Base-by-base conservation (phyloP, 1,140 invertebrate species). In the Pomacea maculata region DNA sequence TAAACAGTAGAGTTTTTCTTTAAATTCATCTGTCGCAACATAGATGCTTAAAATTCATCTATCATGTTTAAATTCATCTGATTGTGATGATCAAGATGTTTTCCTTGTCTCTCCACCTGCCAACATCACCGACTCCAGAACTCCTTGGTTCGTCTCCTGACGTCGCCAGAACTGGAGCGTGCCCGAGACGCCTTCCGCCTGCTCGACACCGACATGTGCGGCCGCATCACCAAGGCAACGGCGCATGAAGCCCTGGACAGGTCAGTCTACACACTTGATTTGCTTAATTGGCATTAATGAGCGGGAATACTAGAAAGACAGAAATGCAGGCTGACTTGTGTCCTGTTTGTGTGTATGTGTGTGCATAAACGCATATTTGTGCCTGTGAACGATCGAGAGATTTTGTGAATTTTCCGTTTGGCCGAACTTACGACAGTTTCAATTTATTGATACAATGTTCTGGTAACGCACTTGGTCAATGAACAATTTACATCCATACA, bases 201-300 rank as follows among this genome's bases (percentile, higher is more conserved):
- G 9, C 83, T 80, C 61, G 84, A 85, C 77, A 79, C 83, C 15
- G 67, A 79, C 45, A 45, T 63, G 63, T 52, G 57, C 21, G 84
- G 84, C 12, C 72, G 77, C 54, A 83, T 85, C 61, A 83, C 82
- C 17, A 82, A 85, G 70, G 68, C 77, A 57, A 82, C 80, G 17
- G 84, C 82, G 17, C 78, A 80, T 29, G 81, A 85, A 34, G 82
- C 84, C 12, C 75, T 85, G 29, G 84, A 82, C 64, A 76, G 82
- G 52, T 85, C 54, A 80, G 82, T 45, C 34, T 45, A 4, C 34
- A 45, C 34, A 45, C 34, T 45, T 45, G 34, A 45, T 45, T 45
- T 45, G 34, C 34, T 45, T 45, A 4, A 45, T 45, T 45, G 34
- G 34, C 34, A 45, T 45, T 6, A 45, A 45, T 45, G 6, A 45